Conservation (phyloP, 2,888 invertebrate genomes). For the Hirtodrosophila cameraria region DNA sequence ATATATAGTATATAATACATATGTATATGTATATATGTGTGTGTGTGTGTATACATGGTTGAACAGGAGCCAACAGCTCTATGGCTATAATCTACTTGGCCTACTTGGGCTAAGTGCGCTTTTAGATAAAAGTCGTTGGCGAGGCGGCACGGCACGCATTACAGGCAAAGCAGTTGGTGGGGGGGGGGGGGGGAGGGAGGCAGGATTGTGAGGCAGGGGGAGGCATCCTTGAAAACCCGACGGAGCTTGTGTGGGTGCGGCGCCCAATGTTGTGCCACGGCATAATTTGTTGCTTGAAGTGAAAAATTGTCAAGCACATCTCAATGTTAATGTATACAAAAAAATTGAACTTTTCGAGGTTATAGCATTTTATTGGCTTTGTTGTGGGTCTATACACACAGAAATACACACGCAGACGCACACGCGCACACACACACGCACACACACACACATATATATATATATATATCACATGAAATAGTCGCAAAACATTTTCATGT, state of each 20-base stretch:
- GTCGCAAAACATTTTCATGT: conserved; percentile 71
- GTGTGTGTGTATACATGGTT: conserved; percentile 14
- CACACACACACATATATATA: background rate
- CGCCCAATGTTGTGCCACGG: conserved; percentile 75
- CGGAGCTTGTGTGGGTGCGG: conserved; percentile 51
- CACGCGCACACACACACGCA: conserved; percentile 7
- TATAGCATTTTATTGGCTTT: conserved; percentile 76
- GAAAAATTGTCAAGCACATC: conserved; percentile 79
- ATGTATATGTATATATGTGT: background rate
- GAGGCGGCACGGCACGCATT: conserved; percentile 66
- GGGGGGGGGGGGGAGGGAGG: background rate
- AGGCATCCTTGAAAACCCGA: conserved; percentile 59
- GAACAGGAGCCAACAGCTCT: conserved; percentile 53
- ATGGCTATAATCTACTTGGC: conserved; percentile 74
- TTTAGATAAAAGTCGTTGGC: conserved; percentile 77
- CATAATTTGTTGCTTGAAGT: conserved; percentile 79
- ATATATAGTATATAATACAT: background rate
- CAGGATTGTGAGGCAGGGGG: background rate
- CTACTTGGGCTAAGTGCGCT: conserved; percentile 78
- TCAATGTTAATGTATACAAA: conserved; percentile 71
- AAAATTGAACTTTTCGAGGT: conserved; percentile 79
- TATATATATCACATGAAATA: conserved; percentile 60
- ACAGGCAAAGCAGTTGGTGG: conserved; percentile 24
- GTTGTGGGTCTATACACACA: conserved; percentile 36
- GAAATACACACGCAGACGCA: background rate